These are phyloP conservation scores for Luperina nickerlii DNA, from an alignment of 2,888 invertebrate genomes.

Conservation along the genomic window DNA sequence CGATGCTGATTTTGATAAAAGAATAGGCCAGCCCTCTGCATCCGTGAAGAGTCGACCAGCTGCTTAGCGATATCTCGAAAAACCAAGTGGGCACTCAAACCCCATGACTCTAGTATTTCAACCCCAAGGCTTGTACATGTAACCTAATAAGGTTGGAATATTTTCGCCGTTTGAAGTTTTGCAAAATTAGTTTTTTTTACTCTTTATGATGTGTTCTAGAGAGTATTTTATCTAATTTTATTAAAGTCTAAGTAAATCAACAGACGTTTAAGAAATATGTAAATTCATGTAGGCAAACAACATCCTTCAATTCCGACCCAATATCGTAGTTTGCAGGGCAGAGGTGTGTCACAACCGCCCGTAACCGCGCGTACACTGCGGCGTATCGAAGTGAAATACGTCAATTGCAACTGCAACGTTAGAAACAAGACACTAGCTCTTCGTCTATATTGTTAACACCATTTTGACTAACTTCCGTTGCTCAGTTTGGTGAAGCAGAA, in stretches of 20 bases:
- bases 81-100: neutral
- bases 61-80: neutral
- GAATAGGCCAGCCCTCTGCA: too few relatives aligned
- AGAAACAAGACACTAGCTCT: constrained; percentile 37
- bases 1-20: too few relatives aligned
- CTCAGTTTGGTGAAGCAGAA: constrained; percentile 4
- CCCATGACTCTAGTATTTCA: neutral
- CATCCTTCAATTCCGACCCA: constrained; percentile 22
- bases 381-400: constrained; percentile 48
- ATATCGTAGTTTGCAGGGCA: constrained; percentile 18
- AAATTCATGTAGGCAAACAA: constrained; percentile 1
- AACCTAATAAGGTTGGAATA: too few relatives aligned
- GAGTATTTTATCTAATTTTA: neutral
- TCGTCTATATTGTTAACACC: constrained; percentile 20
- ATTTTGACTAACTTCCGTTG: neutral
- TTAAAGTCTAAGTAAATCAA: neutral
- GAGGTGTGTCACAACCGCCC: constrained; percentile 45
- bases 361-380: constrained; percentile 52
- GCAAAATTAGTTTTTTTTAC: neutral
- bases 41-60: neutral
- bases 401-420: constrained; percentile 36
- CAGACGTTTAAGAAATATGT: neutral
- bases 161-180: too few relatives aligned
- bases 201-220: neutral
- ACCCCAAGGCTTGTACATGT: neutral